Base-by-base conservation (phyloP, 1,140 invertebrate genomes). In the Chymomyza costata region DNA sequence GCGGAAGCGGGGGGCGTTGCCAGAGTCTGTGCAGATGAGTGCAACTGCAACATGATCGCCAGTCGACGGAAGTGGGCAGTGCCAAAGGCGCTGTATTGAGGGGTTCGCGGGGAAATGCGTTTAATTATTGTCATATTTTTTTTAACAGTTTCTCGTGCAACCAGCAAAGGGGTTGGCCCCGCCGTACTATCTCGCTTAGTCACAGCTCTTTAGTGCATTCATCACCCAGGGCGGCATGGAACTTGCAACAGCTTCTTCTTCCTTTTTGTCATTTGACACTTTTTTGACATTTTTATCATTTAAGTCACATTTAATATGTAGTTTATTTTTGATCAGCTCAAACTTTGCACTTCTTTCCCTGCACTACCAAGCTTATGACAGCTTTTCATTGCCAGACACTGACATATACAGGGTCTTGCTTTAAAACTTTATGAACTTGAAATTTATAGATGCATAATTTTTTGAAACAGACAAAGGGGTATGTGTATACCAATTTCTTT, bases 271-370 rank as follows among this genome's bases (percentile, higher is more conserved):
- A 76, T 76, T 76, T 78, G 73, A 78, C 73, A 78, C 73, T 68
- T 71, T 71, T 60, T 32, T 67, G 71, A 78, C 71, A 61, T 80
- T 80, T 78, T 78, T 80, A 78, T 78, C 73, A 78, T 78, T 78
- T 80, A 80, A 80, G 73, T 78, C 73, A 65, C 63, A 71, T 78
- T 78, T 41, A 49, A 54, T 51, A 15, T 55, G 60, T 64, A 51
- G 57, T 52, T 59, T 56, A 31, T 30, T 35, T 44, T 57, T 38
- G 44, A 59, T 59, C 56, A 34, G 56, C 28, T n/a, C 50, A 59
- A 46, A 59, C 56, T 43, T 47, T 65, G 47, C 28, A 54, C 38
- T 65, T 61, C 54, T 41, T 37, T 53, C 65, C 52, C 45, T 3
- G 31, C 8, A 7, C 15, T 15, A 34, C 11, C 31, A 18, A 38